Percentiles rank a stretch among this genome's conserved stretches.
Conservation (phyloP, 2,888 invertebrate genomes). For the Cerceris rybyensis region DNA sequence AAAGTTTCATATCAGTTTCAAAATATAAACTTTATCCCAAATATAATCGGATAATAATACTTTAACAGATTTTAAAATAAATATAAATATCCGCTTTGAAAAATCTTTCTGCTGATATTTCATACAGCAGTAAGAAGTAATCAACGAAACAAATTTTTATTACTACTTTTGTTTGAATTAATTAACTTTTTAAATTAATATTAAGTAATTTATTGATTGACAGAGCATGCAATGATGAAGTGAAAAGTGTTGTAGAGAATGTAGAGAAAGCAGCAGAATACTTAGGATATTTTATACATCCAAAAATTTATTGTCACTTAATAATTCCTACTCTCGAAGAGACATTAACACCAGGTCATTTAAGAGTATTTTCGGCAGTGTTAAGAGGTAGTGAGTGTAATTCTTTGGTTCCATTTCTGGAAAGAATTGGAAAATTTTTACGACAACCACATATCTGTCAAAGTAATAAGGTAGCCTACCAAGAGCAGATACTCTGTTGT, state of each 20-base stretch:
- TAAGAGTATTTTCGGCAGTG: constrained; percentile 85
- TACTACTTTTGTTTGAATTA: not conserved
- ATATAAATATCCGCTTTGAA: no score
- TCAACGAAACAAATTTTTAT: no score
- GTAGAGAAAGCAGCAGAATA: constrained; percentile 87
- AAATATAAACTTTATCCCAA: no score
- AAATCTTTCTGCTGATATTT: no score
- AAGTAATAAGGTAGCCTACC: constrained; percentile 85
- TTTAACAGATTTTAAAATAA: no score
- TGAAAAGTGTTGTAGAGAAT: constrained; percentile 84
- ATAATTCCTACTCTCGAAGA: constrained; percentile 86
- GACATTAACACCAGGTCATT: constrained; percentile 82
- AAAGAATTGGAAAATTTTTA: constrained; percentile 84
- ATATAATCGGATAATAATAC: no score
- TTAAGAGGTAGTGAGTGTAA: constrained; percentile 84
- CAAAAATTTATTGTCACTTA: constrained; percentile 87
- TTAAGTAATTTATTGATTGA: constrained; percentile 22
- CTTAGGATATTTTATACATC: constrained; percentile 89
- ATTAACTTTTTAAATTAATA: constrained; percentile 7
- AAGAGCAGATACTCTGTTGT: constrained; percentile 84
- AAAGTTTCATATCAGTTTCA: no score
- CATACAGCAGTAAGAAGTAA: no score
- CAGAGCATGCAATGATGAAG: constrained; percentile 87
- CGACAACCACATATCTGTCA: constrained; percentile 85
- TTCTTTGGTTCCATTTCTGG: constrained; percentile 82